Evolutionary conservation across 2,797 vertebrate genomes (phyloP), one percentile per base, ranked within the genome.

Genomic region (Aeoliscus strigatus): DNA sequence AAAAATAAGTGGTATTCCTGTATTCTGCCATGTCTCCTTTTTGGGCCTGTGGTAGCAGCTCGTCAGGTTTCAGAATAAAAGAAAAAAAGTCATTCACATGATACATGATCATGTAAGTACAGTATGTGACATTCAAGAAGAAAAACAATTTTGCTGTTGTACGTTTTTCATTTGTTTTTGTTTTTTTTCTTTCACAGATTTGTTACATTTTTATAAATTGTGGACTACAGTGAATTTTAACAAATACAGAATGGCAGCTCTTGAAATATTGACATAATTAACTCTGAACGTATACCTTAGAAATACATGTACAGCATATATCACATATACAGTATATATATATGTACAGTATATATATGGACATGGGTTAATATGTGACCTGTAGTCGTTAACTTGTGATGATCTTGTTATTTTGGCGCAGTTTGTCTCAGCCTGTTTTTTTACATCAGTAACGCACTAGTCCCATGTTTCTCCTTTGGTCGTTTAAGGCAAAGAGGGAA

Each of bases 401-500:
- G 13, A 41, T 18, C 54, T 21, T 1, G 29, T 31, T 39, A 27
- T 27, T 28, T 38, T 15, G n/a, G n/a, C n/a, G n/a, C n/a, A n/a
- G n/a, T 9, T 39, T n/a, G 4, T 23, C 18, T 21, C 18, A 6
- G 3, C 18, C 6, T 3, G 6, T 21, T 3, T 21, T 21, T 6
- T 3, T 6, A 18, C 16, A 10, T 16, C 23, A 6, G 30, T 13
- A 15, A 7, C 0, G 16, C 5, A 21, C 45, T 8, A 26, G 18
- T 60, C 61, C 66, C 35, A 8, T 14, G 57, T 56, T 74, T 75
- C 68, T 81, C 67, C 69, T 73, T 73, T 70, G 69, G 53, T 74
- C 8, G 21, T 65, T 79, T 82, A 81, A 81, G 80, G 80, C 78
- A 76, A 74, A 81, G 68, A 79, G 54, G 71, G 55, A 58, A 69